phyloP scores from a whole-genome alignment of 2,888 invertebrate genomes.

The Eupelmus urozonus region DNA sequence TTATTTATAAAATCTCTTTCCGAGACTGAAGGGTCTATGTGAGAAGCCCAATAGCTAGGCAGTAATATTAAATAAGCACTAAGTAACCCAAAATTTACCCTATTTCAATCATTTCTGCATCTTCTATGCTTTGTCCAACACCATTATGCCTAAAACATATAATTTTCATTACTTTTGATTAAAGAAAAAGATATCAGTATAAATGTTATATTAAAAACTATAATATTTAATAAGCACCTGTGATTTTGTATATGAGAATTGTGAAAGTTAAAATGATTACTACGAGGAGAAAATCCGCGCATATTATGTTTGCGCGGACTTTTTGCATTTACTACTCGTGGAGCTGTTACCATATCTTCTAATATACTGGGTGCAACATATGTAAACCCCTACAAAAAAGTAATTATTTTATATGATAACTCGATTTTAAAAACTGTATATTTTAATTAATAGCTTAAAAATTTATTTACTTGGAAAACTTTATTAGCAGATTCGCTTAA shows the following conservation, averaged over 20 bases:
- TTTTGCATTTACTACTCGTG: slow-evolving; percentile 87
- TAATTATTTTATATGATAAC: background rate
- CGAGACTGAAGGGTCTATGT: slow-evolving; percentile 67
- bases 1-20: slow-evolving; percentile 70
- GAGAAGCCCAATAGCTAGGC: slow-evolving; percentile 68
- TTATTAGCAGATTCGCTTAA: slow-evolving; percentile 97
- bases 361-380: slow-evolving; percentile 98
- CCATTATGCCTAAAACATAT: slow-evolving; percentile 70
- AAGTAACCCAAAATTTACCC: slow-evolving; percentile 67
- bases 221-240: slow-evolving; percentile 37
- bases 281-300: slow-evolving; percentile 70
- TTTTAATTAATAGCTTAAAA: slow-evolving; percentile 9
- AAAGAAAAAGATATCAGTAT: background rate
- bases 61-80: slow-evolving; percentile 42
- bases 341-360: slow-evolving; percentile 89
- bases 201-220: background rate
- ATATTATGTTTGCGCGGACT: slow-evolving; percentile 85
- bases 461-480: slow-evolving; percentile 92
- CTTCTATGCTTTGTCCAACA: slow-evolving; percentile 72
- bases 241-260: slow-evolving; percentile 48
- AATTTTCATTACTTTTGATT: background rate
- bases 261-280: slow-evolving; percentile 51
- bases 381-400: slow-evolving; percentile 91
- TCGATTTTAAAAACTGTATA: background rate
- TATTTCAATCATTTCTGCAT: slow-evolving; percentile 73